Percentiles rank a stretch among this genome's conserved stretches.
phyloP scores from a whole-genome alignment of 2,888 invertebrate genomes.

The Eilema griseolum region DNA sequence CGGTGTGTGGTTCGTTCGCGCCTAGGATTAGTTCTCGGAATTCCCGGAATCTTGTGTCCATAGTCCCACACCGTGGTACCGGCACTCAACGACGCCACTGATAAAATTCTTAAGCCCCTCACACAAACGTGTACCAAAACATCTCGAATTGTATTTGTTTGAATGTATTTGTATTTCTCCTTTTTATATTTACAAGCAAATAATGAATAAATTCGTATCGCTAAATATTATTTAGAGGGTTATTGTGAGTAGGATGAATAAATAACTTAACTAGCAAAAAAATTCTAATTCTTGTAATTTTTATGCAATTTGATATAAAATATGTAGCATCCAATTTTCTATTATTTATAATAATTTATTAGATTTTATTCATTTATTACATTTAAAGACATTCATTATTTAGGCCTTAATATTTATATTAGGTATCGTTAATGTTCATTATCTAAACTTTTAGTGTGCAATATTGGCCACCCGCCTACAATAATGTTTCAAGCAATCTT shows the following conservation, averaged over 20 bases:
- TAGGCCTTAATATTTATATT: background rate
- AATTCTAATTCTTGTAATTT: background rate
- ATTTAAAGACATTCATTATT: background rate
- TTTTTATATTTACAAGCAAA: background rate
- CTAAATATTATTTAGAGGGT: background rate
- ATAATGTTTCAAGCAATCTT: background rate
- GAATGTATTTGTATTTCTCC: background rate
- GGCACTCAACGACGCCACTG: constrained; percentile 36
- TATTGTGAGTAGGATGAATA: background rate
- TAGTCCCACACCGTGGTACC: constrained; percentile 24
- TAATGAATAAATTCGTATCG: no score
- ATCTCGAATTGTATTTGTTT: constrained; percentile 10
- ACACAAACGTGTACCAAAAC: constrained; percentile 27
- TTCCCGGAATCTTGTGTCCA: constrained; percentile 53
- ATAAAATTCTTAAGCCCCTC: constrained; percentile 50
- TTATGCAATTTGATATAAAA: no score
- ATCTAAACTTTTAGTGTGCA: background rate
- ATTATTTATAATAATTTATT: no score
- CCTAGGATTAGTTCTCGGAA: constrained; percentile 58
- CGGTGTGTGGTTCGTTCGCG: constrained; percentile 53
- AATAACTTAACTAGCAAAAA: background rate
- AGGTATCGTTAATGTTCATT: background rate
- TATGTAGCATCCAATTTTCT: no score
- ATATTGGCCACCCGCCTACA: background rate
- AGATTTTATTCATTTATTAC: background rate